phyloP scores from a whole-genome alignment of 2,797 vertebrate genomes.

The Enteromius fasciolatus region DNA sequence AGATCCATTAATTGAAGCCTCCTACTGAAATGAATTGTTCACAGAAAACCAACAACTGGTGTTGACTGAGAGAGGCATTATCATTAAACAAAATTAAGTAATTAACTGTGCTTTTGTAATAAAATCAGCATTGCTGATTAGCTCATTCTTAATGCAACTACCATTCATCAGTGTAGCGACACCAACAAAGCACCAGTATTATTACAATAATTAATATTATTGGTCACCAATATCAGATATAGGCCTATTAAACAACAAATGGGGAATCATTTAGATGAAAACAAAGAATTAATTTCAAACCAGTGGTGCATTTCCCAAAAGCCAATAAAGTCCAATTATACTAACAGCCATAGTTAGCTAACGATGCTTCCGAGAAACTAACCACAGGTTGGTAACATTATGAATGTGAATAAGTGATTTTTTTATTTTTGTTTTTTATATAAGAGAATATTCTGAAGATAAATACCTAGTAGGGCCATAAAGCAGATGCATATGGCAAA shows the following conservation, averaged over 20 bases:
- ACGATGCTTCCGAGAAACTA: too few species aligned
- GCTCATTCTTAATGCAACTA: background rate
- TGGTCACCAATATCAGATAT: background rate
- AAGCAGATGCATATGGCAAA: conserved; percentile 91
- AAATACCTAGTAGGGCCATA: conserved; percentile 89
- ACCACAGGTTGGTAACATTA: background rate
- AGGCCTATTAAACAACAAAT: background rate
- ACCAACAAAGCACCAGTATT: background rate
- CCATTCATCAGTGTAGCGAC: background rate
- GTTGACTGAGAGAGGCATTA: conserved; percentile 8
- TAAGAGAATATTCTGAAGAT: conserved; percentile 75
- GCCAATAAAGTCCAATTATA: too few species aligned
- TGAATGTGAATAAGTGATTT: background rate
- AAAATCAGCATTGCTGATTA: background rate
- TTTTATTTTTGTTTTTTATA: background rate
- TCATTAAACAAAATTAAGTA: background rate
- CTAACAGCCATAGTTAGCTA: too few species aligned
- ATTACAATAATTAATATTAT: background rate
- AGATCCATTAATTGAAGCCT: background rate
- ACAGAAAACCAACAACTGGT: background rate
- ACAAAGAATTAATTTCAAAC: background rate
- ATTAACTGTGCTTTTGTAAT: background rate
- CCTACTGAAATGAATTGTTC: background rate
- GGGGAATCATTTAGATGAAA: background rate
- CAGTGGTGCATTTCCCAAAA: background rate